Evolutionary conservation across 1,140 invertebrate species (phyloP).

Genomic region (Papilio glaucus): DNA sequence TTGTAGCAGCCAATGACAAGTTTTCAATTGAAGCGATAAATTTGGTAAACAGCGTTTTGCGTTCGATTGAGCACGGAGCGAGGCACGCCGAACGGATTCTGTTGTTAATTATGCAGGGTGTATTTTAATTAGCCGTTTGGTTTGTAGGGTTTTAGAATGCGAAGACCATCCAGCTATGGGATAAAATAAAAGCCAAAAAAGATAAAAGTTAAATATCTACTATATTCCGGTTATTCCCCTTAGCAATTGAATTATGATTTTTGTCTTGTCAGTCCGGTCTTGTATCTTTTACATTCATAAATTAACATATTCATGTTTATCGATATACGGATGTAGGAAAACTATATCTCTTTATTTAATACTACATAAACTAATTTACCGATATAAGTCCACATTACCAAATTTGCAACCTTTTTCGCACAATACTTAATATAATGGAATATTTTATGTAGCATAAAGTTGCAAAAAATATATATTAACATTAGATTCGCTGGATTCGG

Average conservation of each 20-base stretch:
- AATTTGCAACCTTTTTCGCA: not conserved
- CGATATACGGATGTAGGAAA: too few relatives aligned
- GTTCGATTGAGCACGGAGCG: slow-evolving; percentile 7
- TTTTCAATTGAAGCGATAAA: slow-evolving; percentile 30
- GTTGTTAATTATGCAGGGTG: slow-evolving; percentile 12
- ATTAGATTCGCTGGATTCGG: not conserved
- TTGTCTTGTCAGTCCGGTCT: too few relatives aligned
- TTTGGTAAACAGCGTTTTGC: slow-evolving; percentile 28
- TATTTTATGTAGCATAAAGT: not conserved
- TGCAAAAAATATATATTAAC: slow-evolving; percentile 11
- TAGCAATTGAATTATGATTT: too few relatives aligned
- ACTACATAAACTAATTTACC: too few relatives aligned
- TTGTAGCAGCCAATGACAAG: not conserved
- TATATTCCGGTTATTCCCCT: too few relatives aligned
- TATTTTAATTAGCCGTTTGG: not conserved
- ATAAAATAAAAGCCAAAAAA: not conserved
- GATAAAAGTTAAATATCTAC: too few relatives aligned
- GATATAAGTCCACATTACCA: not conserved
- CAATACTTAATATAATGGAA: not conserved
- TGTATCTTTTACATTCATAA: too few relatives aligned
- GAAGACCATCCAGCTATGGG: not conserved
- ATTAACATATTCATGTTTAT: too few relatives aligned
- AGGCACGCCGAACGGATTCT: not conserved
- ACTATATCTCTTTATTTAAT: too few relatives aligned
- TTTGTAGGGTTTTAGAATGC: not conserved